Evolutionary conservation across 1,140 invertebrate species (phyloP).

Genomic region (Lepidurus apus): DNA sequence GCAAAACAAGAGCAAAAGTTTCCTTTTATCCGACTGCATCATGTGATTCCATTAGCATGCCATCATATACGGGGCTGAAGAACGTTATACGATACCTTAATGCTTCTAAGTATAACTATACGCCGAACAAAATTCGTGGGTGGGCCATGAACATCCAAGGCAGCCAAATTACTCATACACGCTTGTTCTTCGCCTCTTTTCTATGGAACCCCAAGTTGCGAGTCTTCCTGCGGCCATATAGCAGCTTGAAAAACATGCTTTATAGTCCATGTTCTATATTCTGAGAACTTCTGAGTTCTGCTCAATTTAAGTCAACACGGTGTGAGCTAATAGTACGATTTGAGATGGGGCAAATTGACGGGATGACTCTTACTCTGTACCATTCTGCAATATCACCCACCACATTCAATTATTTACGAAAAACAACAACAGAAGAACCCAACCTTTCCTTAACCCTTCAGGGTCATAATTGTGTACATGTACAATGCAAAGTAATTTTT

Average conservation of each 20-base stretch:
- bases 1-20: background rate
- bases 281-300: background rate
- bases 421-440: no score
- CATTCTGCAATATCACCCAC: no score
- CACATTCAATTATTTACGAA: no score
- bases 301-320: background rate
- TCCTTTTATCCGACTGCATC: background rate
- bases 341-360: no score
- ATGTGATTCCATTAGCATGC: conserved; percentile 4
- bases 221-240: background rate
- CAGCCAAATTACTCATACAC: background rate
- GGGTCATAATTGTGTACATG: no score
- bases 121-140: conserved; percentile 9
- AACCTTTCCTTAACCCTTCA: no score
- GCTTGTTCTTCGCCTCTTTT: background rate
- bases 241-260: background rate
- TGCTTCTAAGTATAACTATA: conserved; percentile 13
- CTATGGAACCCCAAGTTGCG: background rate
- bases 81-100: conserved; percentile 12
- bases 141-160: background rate
- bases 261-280: background rate
- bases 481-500: no score
- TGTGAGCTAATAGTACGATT: background rate
- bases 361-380: no score
- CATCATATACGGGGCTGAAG: conserved; percentile 5